Base-by-base conservation (phyloP, 2,113 vertebrate genomes). In the Calyptommatus sinebrachiatus region DNA sequence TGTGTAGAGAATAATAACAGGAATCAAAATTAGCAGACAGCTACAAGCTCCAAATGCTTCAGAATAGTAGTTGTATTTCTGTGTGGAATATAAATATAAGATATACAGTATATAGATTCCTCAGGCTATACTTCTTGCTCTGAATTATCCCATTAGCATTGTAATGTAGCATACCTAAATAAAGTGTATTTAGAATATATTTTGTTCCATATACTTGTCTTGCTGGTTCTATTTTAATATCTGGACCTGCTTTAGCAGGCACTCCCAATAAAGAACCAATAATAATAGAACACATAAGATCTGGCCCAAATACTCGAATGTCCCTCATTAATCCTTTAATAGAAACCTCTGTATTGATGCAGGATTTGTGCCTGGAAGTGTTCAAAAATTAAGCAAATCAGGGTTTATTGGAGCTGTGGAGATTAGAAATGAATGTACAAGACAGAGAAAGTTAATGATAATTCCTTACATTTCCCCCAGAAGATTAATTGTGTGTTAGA, bases 401-500 rank as follows among this genome's bases (percentile, higher is more conserved):
- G 84, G 84, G 85, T 91, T 91, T 92, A 92, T 48, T 72, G 76
- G 86, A 93, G 84, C 83, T 83, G 70, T 87, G 14, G 60, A 89
- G 85, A 90, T 91, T 91, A 92, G 83, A 92, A 92, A 88, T 89
- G 45, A 89, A 78, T 90, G 87, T 85, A 92, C 82, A 70, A 94
- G 81, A 73, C 78, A 83, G 66, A 89, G 79, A 82, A 92, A 92
- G 69, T 91, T 92, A 89, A 88, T 92, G 90, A 87, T 92, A 90
- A 92, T 93, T 94, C 93, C 89, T 92, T 91, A 88, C 45, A 86
- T 92, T 91, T 89, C 85, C 82, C 81, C 82, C 83, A 87, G 87
- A 88, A 93, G 89, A 93, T 93, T 94, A 94, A 94, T 93, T 93
- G 89, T 85, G 92, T 87, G 80, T 91, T 91, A 92, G 89, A 95